Conservation (phyloP, 2,797 vertebrate genomes). For the Paratrypauchen microcephalus region DNA sequence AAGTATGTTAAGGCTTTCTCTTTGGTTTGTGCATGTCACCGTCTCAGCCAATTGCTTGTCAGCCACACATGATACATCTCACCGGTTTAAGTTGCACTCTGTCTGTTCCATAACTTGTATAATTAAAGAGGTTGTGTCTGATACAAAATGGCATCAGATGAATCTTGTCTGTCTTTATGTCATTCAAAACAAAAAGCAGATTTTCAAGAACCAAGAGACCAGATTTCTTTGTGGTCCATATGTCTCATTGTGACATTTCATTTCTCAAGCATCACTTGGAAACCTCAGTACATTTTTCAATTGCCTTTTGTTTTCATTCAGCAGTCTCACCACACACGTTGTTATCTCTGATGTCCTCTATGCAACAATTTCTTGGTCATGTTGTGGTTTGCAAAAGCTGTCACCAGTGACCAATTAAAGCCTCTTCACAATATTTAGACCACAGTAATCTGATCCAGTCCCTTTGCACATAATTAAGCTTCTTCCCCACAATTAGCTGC, state of each 20-base stretch:
- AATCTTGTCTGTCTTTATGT: conserved; percentile 5
- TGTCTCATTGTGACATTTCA: neutral
- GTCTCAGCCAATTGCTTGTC: conserved; percentile 30
- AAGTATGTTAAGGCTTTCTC: conserved; percentile 15
- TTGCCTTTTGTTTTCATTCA: conserved; percentile 7
- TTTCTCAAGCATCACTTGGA: neutral
- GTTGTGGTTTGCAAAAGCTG: conserved; percentile 38
- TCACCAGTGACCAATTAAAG: conserved; percentile 62
- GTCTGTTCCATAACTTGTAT: conserved; percentile 39
- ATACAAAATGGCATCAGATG: conserved; percentile 19
- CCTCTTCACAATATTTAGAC: conserved; percentile 36
- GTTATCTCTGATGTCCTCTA: conserved; percentile 25
- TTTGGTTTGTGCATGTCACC: conserved; percentile 8
- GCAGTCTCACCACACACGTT: conserved; percentile 26
- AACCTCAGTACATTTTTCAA: neutral
- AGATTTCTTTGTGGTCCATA: neutral
- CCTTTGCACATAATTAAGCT: conserved; percentile 61
- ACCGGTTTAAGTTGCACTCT: conserved; percentile 38
- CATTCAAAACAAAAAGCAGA: neutral
- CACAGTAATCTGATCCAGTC: conserved; percentile 54
- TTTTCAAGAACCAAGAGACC: neutral
- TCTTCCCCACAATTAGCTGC: conserved; percentile 27
- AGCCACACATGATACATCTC: conserved; percentile 34
- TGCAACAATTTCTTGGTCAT: conserved; percentile 30
- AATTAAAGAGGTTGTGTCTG: conserved; percentile 53